Percentiles rank a stretch among this genome's conserved stretches.
These are phyloP conservation scores for Xerus rutilus DNA, from an alignment of 2,797 vertebrate species.

Conservation along the genomic window DNA sequence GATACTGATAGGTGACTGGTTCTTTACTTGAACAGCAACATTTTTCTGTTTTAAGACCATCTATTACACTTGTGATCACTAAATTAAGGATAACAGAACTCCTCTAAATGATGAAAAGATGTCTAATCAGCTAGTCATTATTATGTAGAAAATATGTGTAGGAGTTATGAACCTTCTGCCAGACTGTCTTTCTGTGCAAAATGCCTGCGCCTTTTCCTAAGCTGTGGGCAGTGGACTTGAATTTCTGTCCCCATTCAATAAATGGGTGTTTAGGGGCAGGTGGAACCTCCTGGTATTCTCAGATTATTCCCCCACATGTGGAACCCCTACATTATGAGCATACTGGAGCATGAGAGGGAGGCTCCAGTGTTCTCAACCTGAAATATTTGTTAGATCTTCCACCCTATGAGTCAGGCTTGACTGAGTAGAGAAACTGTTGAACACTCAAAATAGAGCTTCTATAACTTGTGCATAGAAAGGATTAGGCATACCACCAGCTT, in stretches of 20 bases:
- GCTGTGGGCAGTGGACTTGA: neutral
- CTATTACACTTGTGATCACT: neutral
- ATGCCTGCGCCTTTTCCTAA: neutral
- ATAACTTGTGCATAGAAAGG: too few relatives aligned
- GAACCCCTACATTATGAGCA: neutral
- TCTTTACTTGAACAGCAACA: neutral
- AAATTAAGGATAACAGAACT: neutral
- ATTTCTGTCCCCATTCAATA: neutral
- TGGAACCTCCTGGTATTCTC: neutral
- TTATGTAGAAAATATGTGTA: slow-evolving; percentile 36
- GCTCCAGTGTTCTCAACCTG: neutral
- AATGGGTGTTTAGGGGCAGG: neutral
- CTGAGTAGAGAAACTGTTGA: neutral
- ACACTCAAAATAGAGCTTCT: neutral
- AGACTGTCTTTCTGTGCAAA: neutral
- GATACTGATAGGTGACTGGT: neutral
- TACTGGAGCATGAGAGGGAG: neutral
- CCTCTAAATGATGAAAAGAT: neutral
- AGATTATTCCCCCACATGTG: neutral
- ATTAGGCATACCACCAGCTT: neutral
- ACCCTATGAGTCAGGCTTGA: neutral
- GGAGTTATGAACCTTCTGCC: neutral
- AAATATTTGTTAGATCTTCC: neutral
- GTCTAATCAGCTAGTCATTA: neutral
- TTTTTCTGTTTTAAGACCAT: neutral